These are phyloP conservation scores for Drymonia ruficornis DNA, from an alignment of 2,888 invertebrate genomes.

Conservation along the genomic window DNA sequence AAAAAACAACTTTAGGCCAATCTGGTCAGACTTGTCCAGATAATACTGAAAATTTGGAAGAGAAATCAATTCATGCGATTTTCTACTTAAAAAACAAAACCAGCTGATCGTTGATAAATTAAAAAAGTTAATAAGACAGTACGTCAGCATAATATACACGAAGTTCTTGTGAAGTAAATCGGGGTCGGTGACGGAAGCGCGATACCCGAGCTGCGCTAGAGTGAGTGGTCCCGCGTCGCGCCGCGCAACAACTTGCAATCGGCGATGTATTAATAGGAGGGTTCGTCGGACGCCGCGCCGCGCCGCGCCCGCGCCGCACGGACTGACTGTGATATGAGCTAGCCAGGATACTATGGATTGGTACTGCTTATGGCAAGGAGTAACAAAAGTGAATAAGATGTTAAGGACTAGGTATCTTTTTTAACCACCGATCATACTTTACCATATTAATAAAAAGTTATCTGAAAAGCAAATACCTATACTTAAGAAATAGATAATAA, in stretches of 20 bases:
- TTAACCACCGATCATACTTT: too few relatives aligned
- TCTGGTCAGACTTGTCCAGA: too few relatives aligned
- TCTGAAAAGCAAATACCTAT: too few relatives aligned
- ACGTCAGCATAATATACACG: background rate
- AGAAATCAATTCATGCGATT: too few relatives aligned
- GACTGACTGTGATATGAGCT: background rate
- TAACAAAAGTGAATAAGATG: too few relatives aligned
- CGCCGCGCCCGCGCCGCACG: conserved; percentile 7
- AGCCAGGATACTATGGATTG: background rate
- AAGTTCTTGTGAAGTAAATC: background rate
- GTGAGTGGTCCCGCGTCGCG: conserved; percentile 2
- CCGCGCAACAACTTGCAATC: conserved; percentile 2
- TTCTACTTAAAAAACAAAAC: too few relatives aligned
- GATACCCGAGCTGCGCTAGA: background rate
- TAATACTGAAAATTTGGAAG: too few relatives aligned
- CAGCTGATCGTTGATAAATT: too few relatives aligned
- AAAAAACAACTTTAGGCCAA: too few relatives aligned
- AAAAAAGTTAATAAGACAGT: background rate
- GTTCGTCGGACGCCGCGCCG: conserved; percentile 16
- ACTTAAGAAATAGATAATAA: too few relatives aligned
- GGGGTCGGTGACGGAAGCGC: background rate
- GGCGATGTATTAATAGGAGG: conserved; percentile 16
- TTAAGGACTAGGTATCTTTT: too few relatives aligned
- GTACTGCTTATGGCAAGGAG: background rate
- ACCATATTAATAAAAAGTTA: too few relatives aligned